phyloP scores from a whole-genome alignment of 2,113 vertebrate species.

The Tricholaema leucomelas region DNA sequence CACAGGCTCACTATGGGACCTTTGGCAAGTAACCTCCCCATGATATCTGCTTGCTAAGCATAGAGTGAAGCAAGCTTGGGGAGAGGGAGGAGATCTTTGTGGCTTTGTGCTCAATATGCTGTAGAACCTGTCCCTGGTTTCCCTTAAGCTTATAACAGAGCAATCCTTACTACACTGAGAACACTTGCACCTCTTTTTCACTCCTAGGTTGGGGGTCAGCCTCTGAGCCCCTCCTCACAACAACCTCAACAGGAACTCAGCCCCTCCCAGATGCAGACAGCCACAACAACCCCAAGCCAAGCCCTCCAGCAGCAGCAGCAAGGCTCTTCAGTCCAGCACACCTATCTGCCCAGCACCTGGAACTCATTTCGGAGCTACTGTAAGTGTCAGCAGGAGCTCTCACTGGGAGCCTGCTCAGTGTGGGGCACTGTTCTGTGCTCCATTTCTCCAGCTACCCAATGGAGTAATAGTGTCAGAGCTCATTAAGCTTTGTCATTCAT shows the following conservation, averaged over 20 bases:
- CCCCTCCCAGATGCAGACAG: slow-evolving; percentile 82
- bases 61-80: not conserved
- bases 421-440: not conserved
- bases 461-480: not conserved
- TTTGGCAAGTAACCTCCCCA: not conserved
- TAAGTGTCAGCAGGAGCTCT: slow-evolving; percentile 72
- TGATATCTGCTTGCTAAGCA: not conserved
- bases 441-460: not conserved
- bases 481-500: not conserved
- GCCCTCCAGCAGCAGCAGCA: slow-evolving; percentile 82
- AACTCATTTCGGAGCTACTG: slow-evolving; percentile 91
- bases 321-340: slow-evolving; percentile 86
- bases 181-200: not conserved
- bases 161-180: not conserved
- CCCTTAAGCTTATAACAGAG: not conserved
- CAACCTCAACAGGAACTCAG: slow-evolving; percentile 87
- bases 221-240: slow-evolving; percentile 90
- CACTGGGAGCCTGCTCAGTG: not conserved
- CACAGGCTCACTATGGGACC: not conserved
- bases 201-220: slow-evolving; percentile 82
- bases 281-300: slow-evolving; percentile 79
- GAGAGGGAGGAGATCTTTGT: not conserved
- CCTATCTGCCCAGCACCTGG: slow-evolving; percentile 92
- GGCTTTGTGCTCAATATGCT: accelerated
- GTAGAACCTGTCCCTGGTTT: accelerated